Evolutionary conservation across 2,113 vertebrate genomes (phyloP).

Genomic region (Phycodurus eques): DNA sequence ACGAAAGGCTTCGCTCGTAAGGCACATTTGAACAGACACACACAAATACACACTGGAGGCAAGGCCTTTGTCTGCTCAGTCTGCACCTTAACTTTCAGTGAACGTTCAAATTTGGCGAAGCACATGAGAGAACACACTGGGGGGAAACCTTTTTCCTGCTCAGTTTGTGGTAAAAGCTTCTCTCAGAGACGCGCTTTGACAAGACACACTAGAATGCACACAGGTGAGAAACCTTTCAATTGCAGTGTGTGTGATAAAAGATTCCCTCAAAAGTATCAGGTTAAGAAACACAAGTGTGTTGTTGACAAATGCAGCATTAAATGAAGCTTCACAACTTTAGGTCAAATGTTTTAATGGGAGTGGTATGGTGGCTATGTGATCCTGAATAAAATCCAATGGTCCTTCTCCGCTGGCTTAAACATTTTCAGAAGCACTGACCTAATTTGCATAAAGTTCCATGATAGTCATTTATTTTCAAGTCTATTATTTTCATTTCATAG

Average conservation of each 20-base stretch:
- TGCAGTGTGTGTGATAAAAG: background rate
- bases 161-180: background rate
- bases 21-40: background rate
- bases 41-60: background rate
- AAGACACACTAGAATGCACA: background rate
- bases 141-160: background rate
- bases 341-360: background rate
- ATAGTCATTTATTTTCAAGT: too few relatives aligned
- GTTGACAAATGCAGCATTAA: background rate
- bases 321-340: background rate
- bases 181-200: background rate
- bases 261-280: conserved; percentile 1
- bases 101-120: background rate
- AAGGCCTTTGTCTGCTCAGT: background rate
- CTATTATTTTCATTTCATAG: too few relatives aligned
- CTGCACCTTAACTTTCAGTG: background rate
- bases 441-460: too few relatives aligned
- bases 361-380: too few relatives aligned
- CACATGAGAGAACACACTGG: background rate
- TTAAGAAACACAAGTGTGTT: background rate
- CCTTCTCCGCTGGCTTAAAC: too few relatives aligned
- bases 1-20: background rate
- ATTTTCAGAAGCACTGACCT: too few relatives aligned
- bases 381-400: too few relatives aligned
- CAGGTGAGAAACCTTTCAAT: background rate